phyloP scores from a whole-genome alignment of 92 coral and sea anemone species.

The Porites cylindrica region DNA sequence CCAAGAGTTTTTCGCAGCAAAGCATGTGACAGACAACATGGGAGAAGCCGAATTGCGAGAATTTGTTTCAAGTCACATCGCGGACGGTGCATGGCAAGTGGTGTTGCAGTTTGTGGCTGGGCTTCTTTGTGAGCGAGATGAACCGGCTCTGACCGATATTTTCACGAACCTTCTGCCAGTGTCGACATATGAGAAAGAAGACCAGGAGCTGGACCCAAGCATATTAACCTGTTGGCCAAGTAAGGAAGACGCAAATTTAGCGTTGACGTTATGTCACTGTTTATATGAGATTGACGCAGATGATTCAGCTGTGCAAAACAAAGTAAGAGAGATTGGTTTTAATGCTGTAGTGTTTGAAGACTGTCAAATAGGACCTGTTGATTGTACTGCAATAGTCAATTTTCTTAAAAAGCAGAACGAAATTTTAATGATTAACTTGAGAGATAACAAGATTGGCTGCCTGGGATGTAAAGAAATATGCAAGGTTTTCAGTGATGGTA shows the following conservation, averaged over 20 bases:
- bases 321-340: background rate
- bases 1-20: background rate
- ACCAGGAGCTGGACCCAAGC: background rate
- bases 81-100: background rate
- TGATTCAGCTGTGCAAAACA: background rate
- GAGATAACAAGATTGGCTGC: background rate
- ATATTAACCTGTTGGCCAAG: background rate
- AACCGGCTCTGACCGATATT: background rate
- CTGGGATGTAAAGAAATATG: background rate
- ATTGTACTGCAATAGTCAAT: background rate
- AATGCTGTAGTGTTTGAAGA: background rate
- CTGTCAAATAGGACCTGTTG: background rate
- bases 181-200: background rate
- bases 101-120: background rate
- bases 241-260: too few relatives aligned
- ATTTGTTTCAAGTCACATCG: background rate
- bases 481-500: too few relatives aligned
- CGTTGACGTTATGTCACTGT: background rate
- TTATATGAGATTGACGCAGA: background rate
- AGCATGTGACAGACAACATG: background rate
- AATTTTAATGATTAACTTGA: background rate
- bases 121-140: background rate
- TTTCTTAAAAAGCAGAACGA: background rate
- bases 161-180: background rate
- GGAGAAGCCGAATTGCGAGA: background rate